These are phyloP conservation scores for Nannoperca obscura DNA, from an alignment of 2,797 vertebrate species.

Conservation along the genomic window DNA sequence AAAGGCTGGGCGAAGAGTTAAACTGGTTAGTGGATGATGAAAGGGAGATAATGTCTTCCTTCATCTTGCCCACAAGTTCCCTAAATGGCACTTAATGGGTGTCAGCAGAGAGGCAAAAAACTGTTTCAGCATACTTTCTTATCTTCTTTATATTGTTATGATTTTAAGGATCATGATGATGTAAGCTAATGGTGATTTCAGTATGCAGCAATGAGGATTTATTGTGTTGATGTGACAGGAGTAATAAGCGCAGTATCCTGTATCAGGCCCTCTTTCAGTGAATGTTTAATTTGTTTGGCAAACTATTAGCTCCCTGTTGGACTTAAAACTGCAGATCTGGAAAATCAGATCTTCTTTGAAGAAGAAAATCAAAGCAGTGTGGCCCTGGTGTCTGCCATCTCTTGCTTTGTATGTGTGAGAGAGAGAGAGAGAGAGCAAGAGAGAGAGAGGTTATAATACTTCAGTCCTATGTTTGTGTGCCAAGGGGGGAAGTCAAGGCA, in stretches of 20 bases:
- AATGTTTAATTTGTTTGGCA: constrained; percentile 45
- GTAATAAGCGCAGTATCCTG: background rate
- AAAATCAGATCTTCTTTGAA: too few species aligned
- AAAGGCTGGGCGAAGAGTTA: constrained; percentile 62
- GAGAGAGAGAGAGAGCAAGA: background rate
- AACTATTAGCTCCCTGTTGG: constrained; percentile 30
- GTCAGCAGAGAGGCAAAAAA: constrained; percentile 52
- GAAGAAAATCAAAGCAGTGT: constrained; percentile 59
- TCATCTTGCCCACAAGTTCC: constrained; percentile 54
- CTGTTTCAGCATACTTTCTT: constrained; percentile 29
- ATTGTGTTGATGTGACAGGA: constrained; percentile 8
- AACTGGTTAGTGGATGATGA: constrained; percentile 76
- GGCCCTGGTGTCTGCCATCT: constrained; percentile 27
- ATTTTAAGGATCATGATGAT: constrained; percentile 37
- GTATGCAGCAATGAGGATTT: constrained; percentile 8
- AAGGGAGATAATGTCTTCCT: constrained; percentile 67
- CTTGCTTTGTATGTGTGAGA: constrained; percentile 16
- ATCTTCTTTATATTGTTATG: constrained; percentile 45
- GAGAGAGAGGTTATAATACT: constrained; percentile 14
- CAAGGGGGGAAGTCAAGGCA: constrained; percentile 44
- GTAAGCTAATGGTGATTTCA: constrained; percentile 49
- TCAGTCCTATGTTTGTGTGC: constrained; percentile 51
- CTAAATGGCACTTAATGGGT: constrained; percentile 62
- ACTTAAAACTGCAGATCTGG: constrained; percentile 46
- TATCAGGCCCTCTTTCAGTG: background rate